Evolutionary conservation across 1,140 invertebrate genomes (phyloP).

Genomic region (Babylonia areolata): DNA sequence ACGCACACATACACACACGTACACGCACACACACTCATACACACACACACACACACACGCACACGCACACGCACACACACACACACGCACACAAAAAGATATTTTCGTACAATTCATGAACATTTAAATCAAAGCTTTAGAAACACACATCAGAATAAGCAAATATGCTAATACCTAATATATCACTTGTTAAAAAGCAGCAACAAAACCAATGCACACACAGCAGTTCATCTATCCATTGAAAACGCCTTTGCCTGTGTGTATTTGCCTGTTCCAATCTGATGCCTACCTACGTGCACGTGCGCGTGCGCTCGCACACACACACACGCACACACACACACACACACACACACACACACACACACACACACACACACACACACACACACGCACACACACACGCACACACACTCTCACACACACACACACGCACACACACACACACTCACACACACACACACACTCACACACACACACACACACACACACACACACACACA

Average conservation of each 20-base stretch:
- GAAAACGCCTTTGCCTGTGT: too few species aligned
- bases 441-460: slow-evolving; percentile 21
- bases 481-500: slow-evolving; percentile 18
- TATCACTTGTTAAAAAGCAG: too few species aligned
- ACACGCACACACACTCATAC: background rate
- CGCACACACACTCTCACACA: background rate
- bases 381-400: background rate
- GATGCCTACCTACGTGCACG: too few species aligned
- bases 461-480: slow-evolving; percentile 1
- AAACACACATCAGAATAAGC: too few species aligned
- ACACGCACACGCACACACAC: background rate
- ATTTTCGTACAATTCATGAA: too few species aligned
- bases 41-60: background rate
- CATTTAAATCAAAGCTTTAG: too few species aligned
- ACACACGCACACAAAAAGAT: slow-evolving; percentile 4
- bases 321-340: slow-evolving; percentile 6
- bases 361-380: background rate
- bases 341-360: slow-evolving; percentile 14
- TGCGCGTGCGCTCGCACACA: background rate
- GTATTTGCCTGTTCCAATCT: too few species aligned
- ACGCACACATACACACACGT: background rate
- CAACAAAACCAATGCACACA: background rate
- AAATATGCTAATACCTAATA: too few species aligned
- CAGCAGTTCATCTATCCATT: too few species aligned
- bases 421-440: slow-evolving; percentile 4